Evolutionary conservation across 2,888 invertebrate genomes (phyloP).

Genomic region (Ochropleura leucogaster): DNA sequence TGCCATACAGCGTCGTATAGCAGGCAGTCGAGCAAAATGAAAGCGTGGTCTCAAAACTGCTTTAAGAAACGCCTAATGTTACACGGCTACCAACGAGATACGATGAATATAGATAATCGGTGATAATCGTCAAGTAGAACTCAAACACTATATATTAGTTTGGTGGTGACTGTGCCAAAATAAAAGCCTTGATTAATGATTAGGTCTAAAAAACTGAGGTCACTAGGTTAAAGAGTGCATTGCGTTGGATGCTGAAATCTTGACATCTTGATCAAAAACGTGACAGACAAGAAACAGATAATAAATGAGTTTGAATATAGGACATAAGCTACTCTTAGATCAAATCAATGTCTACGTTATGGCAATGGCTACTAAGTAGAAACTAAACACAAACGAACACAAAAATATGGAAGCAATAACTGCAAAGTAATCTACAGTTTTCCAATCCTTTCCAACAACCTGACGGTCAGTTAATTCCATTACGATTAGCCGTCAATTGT

Average conservation of each 20-base stretch:
- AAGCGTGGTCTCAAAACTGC: background rate
- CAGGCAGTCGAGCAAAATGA: too few relatives aligned
- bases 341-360: background rate
- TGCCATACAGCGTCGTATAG: background rate
- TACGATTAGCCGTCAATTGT: constrained; percentile 32
- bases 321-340: background rate
- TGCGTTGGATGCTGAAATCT: background rate
- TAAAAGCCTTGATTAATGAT: background rate
- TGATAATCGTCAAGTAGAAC: background rate
- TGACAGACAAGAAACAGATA: background rate
- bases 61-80: constrained; percentile 1
- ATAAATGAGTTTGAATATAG: background rate
- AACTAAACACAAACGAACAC: background rate
- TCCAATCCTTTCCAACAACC: background rate
- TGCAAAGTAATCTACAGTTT: background rate
- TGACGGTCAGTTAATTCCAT: constrained; percentile 21
- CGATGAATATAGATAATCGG: constrained; percentile 2
- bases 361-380: background rate
- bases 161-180: background rate
- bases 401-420: background rate
- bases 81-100: background rate
- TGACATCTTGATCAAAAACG: background rate
- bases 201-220: background rate
- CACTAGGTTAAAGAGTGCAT: background rate
- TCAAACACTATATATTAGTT: background rate